phyloP scores from a whole-genome alignment of 2,113 vertebrate species.

The Turnix velox region DNA sequence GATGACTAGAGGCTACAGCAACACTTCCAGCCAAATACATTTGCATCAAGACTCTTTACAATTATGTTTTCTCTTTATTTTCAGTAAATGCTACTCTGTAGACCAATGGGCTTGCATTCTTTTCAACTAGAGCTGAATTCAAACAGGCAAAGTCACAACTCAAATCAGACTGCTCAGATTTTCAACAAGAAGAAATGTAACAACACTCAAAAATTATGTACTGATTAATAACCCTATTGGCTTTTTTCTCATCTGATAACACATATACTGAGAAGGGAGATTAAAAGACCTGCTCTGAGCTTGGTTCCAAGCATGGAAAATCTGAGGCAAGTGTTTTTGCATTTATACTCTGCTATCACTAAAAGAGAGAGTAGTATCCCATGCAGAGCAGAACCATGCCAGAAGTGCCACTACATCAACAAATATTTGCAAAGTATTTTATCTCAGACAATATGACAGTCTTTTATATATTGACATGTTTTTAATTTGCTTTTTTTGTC shows the following conservation, averaged over 20 bases:
- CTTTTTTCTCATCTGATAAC: neutral
- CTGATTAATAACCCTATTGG: neutral
- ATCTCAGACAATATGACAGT: neutral
- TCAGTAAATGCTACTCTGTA: neutral
- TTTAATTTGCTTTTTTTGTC: neutral
- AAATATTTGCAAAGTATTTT: neutral
- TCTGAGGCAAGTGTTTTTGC: neutral
- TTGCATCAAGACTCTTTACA: neutral
- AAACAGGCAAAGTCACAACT: neutral
- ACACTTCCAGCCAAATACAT: neutral
- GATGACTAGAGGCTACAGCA: constrained; percentile 10
- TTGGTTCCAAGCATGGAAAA: neutral
- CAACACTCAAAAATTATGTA: neutral
- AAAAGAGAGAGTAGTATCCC: neutral
- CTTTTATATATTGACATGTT: neutral
- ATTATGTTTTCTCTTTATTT: neutral
- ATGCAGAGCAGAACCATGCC: neutral
- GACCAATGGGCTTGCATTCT: neutral
- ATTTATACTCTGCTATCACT: neutral
- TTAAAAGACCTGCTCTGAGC: neutral
- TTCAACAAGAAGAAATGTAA: neutral
- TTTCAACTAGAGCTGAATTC: neutral
- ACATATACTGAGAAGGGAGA: neutral
- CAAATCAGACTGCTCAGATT: neutral
- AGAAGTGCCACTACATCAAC: neutral